A percentile compares a stretch with the other conserved stretches of the same genome.
Evolutionary conservation across 2,888 invertebrate species (phyloP).

Genomic region (Baccha elongata): DNA sequence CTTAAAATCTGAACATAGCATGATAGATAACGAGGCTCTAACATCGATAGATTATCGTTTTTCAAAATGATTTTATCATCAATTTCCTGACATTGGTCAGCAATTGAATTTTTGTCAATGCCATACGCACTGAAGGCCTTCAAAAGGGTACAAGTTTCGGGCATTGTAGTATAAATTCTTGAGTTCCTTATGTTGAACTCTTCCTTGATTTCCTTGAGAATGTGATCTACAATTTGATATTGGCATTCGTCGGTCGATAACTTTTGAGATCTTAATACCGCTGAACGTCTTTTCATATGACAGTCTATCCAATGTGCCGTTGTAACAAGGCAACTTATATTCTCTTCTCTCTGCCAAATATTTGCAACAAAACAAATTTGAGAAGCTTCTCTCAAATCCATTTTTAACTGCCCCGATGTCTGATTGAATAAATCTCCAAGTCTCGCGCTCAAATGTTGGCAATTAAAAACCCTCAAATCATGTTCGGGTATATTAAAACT

Average conservation of each 20-base stretch:
- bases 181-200: conserved; percentile 2
- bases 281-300: conserved; percentile 19
- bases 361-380: conserved; percentile 26
- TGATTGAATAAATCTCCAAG: conserved; percentile 7
- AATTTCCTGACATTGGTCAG: neutral
- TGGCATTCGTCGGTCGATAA: neutral
- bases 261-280: neutral
- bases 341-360: neutral
- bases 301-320: conserved; percentile 31
- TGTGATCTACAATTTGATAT: neutral
- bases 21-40: neutral
- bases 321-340: neutral
- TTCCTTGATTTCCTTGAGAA: neutral
- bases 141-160: neutral
- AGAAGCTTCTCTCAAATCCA: neutral
- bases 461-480: conserved; percentile 25
- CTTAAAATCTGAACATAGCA: conserved; percentile 22
- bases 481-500: neutral
- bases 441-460: neutral
- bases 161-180: neutral
- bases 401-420: neutral
- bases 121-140: conserved; percentile 21
- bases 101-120: conserved; percentile 2
- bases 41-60: neutral
- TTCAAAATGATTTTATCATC: conserved; percentile 5